These are phyloP conservation scores for Matsumurasca onukii DNA, from an alignment of 1,140 invertebrate genomes.

Conservation along the genomic window DNA sequence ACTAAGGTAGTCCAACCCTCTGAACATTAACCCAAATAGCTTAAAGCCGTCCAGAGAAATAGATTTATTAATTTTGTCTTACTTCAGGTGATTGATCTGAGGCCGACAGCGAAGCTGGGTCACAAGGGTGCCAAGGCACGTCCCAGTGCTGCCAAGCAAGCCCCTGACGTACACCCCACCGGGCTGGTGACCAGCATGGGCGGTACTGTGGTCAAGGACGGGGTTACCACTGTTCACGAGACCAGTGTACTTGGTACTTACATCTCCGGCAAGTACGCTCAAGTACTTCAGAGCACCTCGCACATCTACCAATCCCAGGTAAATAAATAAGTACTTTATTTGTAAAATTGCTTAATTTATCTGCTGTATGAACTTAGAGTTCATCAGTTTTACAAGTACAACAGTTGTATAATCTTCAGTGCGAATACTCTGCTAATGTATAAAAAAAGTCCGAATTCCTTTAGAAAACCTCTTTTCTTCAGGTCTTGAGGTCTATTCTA, in stretches of 20 bases:
- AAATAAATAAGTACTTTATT: neutral
- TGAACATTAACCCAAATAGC: no score
- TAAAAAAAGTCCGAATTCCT: no score
- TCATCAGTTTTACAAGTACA: no score
- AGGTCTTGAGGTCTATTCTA: no score
- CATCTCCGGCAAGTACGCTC: slow-evolving; percentile 84
- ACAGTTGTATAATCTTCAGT: no score
- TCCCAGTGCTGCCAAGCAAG: neutral
- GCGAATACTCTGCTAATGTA: no score
- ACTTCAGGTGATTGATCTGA: slow-evolving; percentile 34
- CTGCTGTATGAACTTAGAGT: no score
- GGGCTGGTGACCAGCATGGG: slow-evolving; percentile 67
- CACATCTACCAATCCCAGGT: slow-evolving; percentile 35
- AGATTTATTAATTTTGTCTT: no score
- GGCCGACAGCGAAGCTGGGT: slow-evolving; percentile 30
- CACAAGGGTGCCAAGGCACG: slow-evolving; percentile 13
- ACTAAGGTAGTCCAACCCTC: no score
- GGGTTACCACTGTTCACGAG: slow-evolving; percentile 80
- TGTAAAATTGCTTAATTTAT: neutral
- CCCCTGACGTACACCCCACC: slow-evolving; percentile 26
- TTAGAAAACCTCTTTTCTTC: no score
- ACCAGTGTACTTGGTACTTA: slow-evolving; percentile 86
- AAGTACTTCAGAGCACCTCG: slow-evolving; percentile 70
- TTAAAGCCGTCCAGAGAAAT: no score
- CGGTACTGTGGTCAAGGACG: slow-evolving; percentile 79